A percentile compares a stretch with the other conserved stretches of the same genome.
These are phyloP conservation scores for Micromesistius poutassou DNA, from an alignment of 2,797 vertebrate genomes.

Conservation along the genomic window DNA sequence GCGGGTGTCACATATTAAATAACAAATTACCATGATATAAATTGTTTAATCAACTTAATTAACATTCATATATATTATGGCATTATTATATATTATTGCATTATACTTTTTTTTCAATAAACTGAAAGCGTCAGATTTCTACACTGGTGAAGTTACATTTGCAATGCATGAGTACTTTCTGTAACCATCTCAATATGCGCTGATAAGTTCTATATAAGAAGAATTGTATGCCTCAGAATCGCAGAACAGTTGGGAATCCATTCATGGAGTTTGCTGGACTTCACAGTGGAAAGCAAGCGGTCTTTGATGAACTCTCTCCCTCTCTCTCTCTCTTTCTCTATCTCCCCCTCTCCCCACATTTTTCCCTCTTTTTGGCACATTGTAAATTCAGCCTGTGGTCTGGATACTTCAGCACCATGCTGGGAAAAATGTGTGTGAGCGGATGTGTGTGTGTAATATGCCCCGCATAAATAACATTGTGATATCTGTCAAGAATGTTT, in stretches of 20 bases:
- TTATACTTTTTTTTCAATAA: too few species aligned
- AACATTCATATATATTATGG: background rate
- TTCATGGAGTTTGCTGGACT: constrained; percentile 28
- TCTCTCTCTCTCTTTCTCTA: constrained; percentile 10
- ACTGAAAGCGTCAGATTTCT: background rate
- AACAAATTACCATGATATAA: background rate
- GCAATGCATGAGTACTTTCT: background rate
- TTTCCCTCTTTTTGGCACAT: constrained; percentile 17
- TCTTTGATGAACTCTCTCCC: constrained; percentile 12
- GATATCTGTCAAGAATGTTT: background rate
- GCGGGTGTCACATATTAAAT: background rate
- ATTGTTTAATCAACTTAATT: background rate
- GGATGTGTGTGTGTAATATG: background rate
- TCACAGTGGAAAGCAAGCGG: constrained; percentile 20
- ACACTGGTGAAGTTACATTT: constrained; percentile 17
- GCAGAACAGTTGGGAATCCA: constrained; percentile 28
- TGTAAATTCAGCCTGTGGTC: constrained; percentile 31
- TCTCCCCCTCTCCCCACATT: background rate
- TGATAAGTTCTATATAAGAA: constrained; percentile 16
- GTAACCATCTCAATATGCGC: constrained; percentile 5
- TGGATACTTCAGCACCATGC: constrained; percentile 15
- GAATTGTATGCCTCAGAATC: constrained; percentile 15
- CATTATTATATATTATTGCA: too few species aligned
- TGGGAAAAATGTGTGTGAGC: constrained; percentile 10
- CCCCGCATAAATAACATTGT: background rate